phyloP scores from a whole-genome alignment of 1,140 invertebrate species.

The Littorina saxatilis region DNA sequence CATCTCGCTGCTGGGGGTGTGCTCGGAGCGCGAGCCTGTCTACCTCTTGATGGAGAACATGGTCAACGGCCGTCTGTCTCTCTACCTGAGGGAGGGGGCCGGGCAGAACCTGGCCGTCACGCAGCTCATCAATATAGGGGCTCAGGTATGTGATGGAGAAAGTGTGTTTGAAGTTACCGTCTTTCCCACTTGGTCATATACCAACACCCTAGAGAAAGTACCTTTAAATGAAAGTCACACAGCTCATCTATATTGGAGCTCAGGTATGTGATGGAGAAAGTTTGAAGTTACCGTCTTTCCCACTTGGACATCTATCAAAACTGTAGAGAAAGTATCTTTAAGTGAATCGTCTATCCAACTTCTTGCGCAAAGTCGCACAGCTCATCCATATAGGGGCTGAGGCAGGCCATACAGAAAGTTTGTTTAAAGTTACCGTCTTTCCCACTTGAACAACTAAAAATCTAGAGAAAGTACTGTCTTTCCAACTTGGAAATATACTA shows the following conservation, averaged over 20 bases:
- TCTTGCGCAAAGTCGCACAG: too few species aligned
- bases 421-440: too few species aligned
- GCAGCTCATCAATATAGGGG: constrained; percentile 65
- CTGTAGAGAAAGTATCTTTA: too few species aligned
- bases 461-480: too few species aligned
- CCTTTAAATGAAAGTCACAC: not conserved
- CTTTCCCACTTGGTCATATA: not conserved
- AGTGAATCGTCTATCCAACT: too few species aligned
- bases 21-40: constrained; percentile 97
- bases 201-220: not conserved
- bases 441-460: too few species aligned
- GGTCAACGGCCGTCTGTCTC: constrained; percentile 65
- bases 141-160: constrained; percentile 60
- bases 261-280: not conserved
- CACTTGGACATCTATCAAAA: too few species aligned
- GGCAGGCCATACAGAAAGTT: too few species aligned
- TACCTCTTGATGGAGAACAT: constrained; percentile 97
- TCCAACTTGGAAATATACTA: too few species aligned
- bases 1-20: constrained; percentile 96
- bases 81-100: constrained; percentile 66
- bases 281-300: too few species aligned
- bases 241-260: not conserved
- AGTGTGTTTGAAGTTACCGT: not conserved
- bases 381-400: too few species aligned
- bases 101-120: constrained; percentile 59